Percentiles rank a stretch among this genome's conserved stretches.
Evolutionary conservation across 2,113 vertebrate species (phyloP).

Genomic region (Pelodiscus sinensis): DNA sequence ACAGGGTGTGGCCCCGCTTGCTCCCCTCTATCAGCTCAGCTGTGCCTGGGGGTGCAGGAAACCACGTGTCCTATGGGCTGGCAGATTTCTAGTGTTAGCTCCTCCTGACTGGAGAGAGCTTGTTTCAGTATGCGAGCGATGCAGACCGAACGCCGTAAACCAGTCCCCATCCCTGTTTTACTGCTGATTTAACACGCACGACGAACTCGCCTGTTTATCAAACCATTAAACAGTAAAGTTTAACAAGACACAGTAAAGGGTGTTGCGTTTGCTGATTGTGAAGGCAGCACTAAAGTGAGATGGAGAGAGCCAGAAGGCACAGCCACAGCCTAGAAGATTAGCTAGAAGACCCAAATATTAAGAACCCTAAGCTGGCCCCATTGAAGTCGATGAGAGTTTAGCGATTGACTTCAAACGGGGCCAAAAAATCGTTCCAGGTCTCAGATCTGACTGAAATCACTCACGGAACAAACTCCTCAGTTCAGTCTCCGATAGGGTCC

Average conservation of each 20-base stretch:
- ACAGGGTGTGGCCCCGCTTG: fast-evolving
- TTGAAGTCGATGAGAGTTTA: background rate
- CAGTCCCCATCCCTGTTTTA: slow-evolving; percentile 50
- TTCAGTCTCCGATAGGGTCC: background rate
- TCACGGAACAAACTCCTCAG: background rate
- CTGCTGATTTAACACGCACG: slow-evolving; percentile 52
- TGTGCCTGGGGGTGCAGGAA: background rate
- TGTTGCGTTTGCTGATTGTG: slow-evolving; percentile 17
- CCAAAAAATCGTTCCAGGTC: background rate
- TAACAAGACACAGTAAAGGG: slow-evolving; percentile 55
- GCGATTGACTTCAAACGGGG: background rate
- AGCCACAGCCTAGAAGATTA: background rate
- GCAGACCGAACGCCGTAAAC: slow-evolving; percentile 54
- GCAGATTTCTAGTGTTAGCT: slow-evolving; percentile 4
- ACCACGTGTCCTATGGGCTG: background rate
- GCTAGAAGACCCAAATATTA: background rate
- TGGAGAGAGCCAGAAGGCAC: background rate
- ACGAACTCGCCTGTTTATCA: slow-evolving; percentile 67
- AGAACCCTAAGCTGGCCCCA: background rate
- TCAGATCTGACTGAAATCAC: background rate
- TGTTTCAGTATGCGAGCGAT: slow-evolving; percentile 29
- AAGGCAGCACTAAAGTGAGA: background rate
- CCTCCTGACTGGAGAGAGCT: slow-evolving; percentile 42
- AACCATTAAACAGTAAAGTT: slow-evolving; percentile 68
- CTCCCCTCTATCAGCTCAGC: background rate